Percentiles rank a stretch among this genome's conserved stretches.
phyloP scores from a whole-genome alignment of 1,140 invertebrate species.

The Heliconius hewitsoni region DNA sequence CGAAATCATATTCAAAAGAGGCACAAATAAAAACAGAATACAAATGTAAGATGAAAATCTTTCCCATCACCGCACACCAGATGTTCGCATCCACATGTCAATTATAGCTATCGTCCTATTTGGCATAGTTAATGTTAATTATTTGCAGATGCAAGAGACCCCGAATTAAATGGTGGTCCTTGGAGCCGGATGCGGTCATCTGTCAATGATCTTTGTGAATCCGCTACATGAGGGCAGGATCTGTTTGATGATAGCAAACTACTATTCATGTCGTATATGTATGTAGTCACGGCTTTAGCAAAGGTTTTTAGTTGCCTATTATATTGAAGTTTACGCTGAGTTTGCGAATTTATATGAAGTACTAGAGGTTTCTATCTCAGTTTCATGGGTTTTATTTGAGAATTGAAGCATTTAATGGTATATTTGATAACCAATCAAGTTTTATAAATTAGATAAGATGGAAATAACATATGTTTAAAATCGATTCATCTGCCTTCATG shows the following conservation, averaged over 20 bases:
- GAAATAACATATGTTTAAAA: too few relatives aligned
- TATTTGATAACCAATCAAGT: not conserved
- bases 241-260: constrained; percentile 18
- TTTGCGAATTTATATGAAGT: not conserved
- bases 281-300: not conserved
- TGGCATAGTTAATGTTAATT: constrained; percentile 32
- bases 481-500: too few relatives aligned
- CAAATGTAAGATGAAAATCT: too few relatives aligned
- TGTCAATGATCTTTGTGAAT: constrained; percentile 14
- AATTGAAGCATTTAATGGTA: not conserved
- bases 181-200: constrained; percentile 25
- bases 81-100: not conserved
- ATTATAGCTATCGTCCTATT: constrained; percentile 25
- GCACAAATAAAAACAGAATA: too few relatives aligned
- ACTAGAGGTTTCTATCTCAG: not conserved
- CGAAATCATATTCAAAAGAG: too few relatives aligned
- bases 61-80: too few relatives aligned
- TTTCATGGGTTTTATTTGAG: too few relatives aligned
- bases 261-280: not conserved
- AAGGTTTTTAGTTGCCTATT: not conserved
- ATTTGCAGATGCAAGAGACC: constrained; percentile 26
- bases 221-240: constrained; percentile 18
- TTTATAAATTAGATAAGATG: not conserved
- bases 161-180: constrained; percentile 18
- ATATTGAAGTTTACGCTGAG: not conserved